A percentile compares a stretch with the other conserved stretches of the same genome.
phyloP scores from a whole-genome alignment of 2,113 vertebrate genomes.

The Dasyprocta punctata region DNA sequence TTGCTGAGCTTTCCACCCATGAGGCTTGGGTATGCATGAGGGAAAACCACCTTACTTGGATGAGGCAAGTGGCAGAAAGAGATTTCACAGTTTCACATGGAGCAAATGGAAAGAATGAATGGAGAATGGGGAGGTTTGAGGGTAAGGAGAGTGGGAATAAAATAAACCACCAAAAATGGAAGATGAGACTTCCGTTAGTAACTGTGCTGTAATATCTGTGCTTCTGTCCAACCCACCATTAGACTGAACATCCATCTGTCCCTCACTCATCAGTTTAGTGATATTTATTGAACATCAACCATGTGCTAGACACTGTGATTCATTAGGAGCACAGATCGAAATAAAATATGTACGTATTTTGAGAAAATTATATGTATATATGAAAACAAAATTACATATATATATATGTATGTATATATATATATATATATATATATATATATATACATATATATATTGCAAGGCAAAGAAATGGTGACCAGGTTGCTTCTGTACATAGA shows the following conservation, averaged over 20 bases:
- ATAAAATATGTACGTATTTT: not conserved
- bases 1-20: not conserved
- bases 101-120: not conserved
- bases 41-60: not conserved
- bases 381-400: not conserved
- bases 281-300: not conserved
- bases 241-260: not conserved
- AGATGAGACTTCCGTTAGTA: not conserved
- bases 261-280: not conserved
- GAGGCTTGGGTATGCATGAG: fast-evolving
- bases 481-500: not conserved
- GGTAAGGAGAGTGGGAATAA: not conserved
- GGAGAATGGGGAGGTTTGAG: not conserved
- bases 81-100: not conserved
- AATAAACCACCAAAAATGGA: not conserved
- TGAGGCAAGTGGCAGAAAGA: not conserved
- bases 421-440: not conserved
- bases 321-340: not conserved
- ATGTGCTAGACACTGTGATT: not conserved
- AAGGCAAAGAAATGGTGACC: not conserved
- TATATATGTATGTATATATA: not conserved
- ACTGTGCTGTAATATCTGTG: not conserved
- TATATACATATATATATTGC: not conserved
- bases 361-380: not conserved
- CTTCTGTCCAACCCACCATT: not conserved